Base-by-base conservation (phyloP, 2,888 invertebrate species). In the Bombylius discolor region DNA sequence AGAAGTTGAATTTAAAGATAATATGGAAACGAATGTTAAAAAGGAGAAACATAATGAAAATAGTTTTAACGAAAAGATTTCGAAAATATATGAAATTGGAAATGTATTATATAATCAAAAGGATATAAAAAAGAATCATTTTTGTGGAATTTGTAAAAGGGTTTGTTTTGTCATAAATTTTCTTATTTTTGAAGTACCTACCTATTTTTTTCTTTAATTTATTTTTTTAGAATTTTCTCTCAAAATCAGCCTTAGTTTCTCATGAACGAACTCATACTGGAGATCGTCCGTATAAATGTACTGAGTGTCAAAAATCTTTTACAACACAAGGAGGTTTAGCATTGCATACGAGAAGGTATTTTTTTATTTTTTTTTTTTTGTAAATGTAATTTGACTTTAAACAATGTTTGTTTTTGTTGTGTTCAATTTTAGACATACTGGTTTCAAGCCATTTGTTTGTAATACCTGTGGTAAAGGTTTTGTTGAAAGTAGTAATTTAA, bases 401-500 rank as follows among this genome's bases (percentile, higher is more conserved):
- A 36, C 1, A 36, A 36, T 36, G 6, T 36, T 36, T 36, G 2
- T 36, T 1, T 36, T 36, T 36, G 23, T 23, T 23, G 23, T 36
- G 1, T 36, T 36, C 9, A 12, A 7, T 14, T 45, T 5, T 14
- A 45, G 45, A 12, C 45, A 45, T 14, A 42, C 51, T 1, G 55
- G 55, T 5, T 42, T 42, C 14, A 46, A 51, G 1, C 55, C 55
- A 5, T 55, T 55, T 9, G n/a, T 23, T 31, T 72, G 72, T 44
- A 60, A 63, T 2, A 60, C 67, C 33, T 72, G 72, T 47, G 60
- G 60, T 13, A 68, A 67, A 53, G 55, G 62, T 0, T 72, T 72
- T 33, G 64, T 67, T 9, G 70, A 71, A 56, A 64, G 63, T 4
- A 70, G 70, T 54, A 70, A 70, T 59, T 61, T 70, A 3, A 64